Evolutionary conservation across 2,888 invertebrate genomes (phyloP).

Genomic region (Notocelia uddmanniana): DNA sequence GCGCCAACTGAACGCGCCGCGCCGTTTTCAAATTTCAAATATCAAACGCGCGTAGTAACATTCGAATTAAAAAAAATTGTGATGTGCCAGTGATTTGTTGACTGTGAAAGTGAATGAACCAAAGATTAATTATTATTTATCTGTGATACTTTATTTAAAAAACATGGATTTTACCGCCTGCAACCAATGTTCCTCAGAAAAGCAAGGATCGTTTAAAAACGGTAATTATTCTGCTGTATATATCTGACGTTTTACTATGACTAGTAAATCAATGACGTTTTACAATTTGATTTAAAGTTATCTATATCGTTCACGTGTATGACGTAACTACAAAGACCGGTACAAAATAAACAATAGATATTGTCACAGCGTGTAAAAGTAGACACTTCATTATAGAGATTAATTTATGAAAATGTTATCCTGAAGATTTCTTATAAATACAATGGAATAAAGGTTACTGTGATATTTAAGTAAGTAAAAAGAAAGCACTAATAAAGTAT

Average conservation of each 20-base stretch:
- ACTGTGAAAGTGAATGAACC: slow-evolving; percentile 55
- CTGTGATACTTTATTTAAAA: slow-evolving; percentile 73
- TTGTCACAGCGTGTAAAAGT: slow-evolving; percentile 20
- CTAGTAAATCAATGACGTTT: background rate
- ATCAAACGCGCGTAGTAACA: slow-evolving; percentile 33
- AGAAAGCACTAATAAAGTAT: background rate
- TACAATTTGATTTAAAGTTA: background rate
- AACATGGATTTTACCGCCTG: slow-evolving; percentile 64
- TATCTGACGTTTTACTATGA: background rate
- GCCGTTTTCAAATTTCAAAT: slow-evolving; percentile 50
- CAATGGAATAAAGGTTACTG: too few species aligned
- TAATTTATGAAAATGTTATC: background rate
- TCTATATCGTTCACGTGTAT: background rate
- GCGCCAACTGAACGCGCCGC: slow-evolving; percentile 58
- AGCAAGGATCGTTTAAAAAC: slow-evolving; percentile 59
- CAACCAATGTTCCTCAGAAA: slow-evolving; percentile 67
- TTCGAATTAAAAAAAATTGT: slow-evolving; percentile 48
- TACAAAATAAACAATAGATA: slow-evolving; percentile 26
- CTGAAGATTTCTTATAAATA: background rate
- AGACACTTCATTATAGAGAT: background rate
- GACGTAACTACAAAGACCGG: slow-evolving; percentile 17
- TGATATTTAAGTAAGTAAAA: background rate
- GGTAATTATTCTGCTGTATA: slow-evolving; percentile 61
- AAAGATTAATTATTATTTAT: slow-evolving; percentile 59
- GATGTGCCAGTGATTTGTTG: slow-evolving; percentile 63